phyloP scores from a whole-genome alignment of 2,888 invertebrate genomes.

The Zygogramma bicolorata region DNA sequence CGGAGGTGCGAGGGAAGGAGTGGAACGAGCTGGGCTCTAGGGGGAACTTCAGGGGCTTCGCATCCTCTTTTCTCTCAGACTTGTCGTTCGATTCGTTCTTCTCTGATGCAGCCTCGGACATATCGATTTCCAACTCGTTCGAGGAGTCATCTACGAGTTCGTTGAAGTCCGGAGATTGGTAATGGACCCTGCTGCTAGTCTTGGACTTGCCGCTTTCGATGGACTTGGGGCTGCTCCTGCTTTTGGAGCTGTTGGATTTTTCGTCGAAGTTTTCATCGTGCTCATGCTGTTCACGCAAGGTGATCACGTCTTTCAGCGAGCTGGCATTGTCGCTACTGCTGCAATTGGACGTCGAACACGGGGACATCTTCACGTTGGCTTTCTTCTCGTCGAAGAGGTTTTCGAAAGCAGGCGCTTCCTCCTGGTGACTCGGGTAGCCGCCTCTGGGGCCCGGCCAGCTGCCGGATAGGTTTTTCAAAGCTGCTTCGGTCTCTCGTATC shows the following conservation, averaged over 20 bases:
- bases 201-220: slow-evolving; percentile 46
- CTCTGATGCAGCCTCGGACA: slow-evolving; percentile 78
- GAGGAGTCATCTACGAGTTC: slow-evolving; percentile 83
- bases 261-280: slow-evolving; percentile 55
- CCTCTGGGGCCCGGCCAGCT: slow-evolving; percentile 83
- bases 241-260: slow-evolving; percentile 48
- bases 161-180: slow-evolving; percentile 81
- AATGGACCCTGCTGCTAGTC: slow-evolving; percentile 61
- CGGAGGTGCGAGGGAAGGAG: slow-evolving; percentile 51
- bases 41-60: slow-evolving; percentile 43
- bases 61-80: slow-evolving; percentile 66
- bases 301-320: slow-evolving; percentile 76
- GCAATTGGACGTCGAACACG: slow-evolving; percentile 73
- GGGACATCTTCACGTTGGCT: slow-evolving; percentile 73
- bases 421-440: slow-evolving; percentile 76
- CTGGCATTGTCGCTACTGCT: slow-evolving; percentile 75
- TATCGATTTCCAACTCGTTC: slow-evolving; percentile 83
- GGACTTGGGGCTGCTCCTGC: slow-evolving; percentile 47
- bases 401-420: slow-evolving; percentile 85
- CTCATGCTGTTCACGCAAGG: slow-evolving; percentile 65
- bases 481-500: slow-evolving; percentile 89
- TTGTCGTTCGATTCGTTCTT: slow-evolving; percentile 73
- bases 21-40: slow-evolving; percentile 67
- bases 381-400: slow-evolving; percentile 88
- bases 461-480: slow-evolving; percentile 87